These are phyloP conservation scores for Opisthograptis luteolata DNA, from an alignment of 2,888 invertebrate genomes.

Conservation along the genomic window DNA sequence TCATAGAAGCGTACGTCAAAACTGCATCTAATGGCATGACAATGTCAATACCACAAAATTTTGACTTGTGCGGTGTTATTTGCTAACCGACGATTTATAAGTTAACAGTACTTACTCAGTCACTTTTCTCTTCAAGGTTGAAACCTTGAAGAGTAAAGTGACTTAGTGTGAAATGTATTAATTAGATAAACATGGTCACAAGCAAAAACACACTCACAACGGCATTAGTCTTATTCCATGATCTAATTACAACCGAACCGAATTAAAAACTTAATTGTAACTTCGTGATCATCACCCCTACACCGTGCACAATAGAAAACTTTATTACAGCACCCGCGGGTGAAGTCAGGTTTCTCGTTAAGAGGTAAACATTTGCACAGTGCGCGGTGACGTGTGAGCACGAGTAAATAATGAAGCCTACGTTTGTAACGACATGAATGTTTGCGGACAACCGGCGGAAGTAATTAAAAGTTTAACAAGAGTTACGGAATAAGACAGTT, in stretches of 20 bases:
- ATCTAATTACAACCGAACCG: constrained; percentile 35
- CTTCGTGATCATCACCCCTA: constrained; percentile 51
- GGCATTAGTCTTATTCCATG: not conserved
- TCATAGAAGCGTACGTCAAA: too few species aligned
- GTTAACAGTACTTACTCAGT: too few species aligned
- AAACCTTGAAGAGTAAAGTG: too few species aligned
- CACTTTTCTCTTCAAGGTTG: too few species aligned
- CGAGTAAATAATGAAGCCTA: constrained; percentile 79
- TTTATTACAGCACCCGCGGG: constrained; percentile 72
- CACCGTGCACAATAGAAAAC: constrained; percentile 70
- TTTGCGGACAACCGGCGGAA: constrained; percentile 77
- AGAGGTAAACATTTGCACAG: constrained; percentile 75
- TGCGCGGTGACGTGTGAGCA: constrained; percentile 69
- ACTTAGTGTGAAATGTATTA: too few species aligned
- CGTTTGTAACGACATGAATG: constrained; percentile 74
- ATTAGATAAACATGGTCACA: too few species aligned
- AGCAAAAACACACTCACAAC: not conserved
- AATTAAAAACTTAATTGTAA: constrained; percentile 44
- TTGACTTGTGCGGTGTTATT: too few species aligned
- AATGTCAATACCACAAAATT: too few species aligned
- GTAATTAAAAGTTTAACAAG: constrained; percentile 80
- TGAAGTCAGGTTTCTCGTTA: constrained; percentile 78
- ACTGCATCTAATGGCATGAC: too few species aligned
- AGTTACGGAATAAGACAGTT: constrained; percentile 65
- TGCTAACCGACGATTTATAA: too few species aligned